phyloP scores from a whole-genome alignment of 2,888 invertebrate genomes.

The Drosophila infuscata region DNA sequence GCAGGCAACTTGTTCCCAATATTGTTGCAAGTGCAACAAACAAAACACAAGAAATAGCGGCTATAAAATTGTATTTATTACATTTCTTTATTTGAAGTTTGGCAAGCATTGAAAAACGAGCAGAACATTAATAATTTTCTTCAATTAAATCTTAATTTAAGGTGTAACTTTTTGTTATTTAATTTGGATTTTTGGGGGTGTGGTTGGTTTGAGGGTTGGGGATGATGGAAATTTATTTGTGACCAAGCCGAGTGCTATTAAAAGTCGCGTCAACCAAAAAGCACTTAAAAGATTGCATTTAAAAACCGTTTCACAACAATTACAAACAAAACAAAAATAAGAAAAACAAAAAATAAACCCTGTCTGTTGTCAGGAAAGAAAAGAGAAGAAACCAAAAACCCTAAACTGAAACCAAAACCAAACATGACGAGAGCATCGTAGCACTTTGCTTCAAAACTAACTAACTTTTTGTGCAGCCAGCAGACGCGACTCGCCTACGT shows the following conservation, averaged over 20 bases:
- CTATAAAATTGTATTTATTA: slow-evolving; percentile 73
- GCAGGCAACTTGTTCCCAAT: slow-evolving; percentile 27
- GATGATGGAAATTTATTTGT: slow-evolving; percentile 38
- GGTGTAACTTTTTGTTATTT: background rate
- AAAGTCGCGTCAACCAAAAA: slow-evolving; percentile 68
- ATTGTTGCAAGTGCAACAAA: slow-evolving; percentile 21
- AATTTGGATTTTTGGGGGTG: background rate
- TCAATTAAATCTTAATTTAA: slow-evolving; percentile 24
- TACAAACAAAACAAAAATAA: slow-evolving; percentile 8
- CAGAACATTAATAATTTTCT: slow-evolving; percentile 9
- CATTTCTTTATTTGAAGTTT: slow-evolving; percentile 68
- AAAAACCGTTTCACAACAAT: slow-evolving; percentile 51
- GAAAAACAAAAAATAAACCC: too few species aligned
- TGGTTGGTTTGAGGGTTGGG: background rate
- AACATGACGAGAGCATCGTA: slow-evolving; percentile 39
- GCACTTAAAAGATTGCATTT: slow-evolving; percentile 73
- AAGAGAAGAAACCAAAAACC: slow-evolving; percentile 8
- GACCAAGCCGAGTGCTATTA: slow-evolving; percentile 62
- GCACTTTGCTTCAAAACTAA: slow-evolving; percentile 65
- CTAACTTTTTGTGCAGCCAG: slow-evolving; percentile 49
- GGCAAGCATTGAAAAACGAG: slow-evolving; percentile 44
- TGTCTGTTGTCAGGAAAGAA: background rate
- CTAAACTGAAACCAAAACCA: slow-evolving; percentile 49
- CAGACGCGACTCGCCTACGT: slow-evolving; percentile 8
- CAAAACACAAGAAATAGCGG: slow-evolving; percentile 47